phyloP scores from a whole-genome alignment of 2,797 vertebrate species.

The Acrossocheilus fasciatus region DNA sequence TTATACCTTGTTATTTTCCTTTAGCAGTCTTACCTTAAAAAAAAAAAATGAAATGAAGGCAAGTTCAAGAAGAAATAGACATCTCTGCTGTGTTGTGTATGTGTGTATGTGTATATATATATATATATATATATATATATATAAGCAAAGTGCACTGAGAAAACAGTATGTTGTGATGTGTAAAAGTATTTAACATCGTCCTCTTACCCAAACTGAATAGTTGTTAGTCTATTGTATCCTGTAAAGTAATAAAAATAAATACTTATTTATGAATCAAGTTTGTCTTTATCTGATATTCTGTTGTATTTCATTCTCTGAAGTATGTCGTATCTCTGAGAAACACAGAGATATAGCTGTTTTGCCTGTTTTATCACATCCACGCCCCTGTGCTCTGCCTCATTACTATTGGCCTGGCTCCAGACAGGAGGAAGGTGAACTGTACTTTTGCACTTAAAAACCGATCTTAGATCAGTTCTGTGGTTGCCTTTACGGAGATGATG shows the following conservation, averaged over 20 bases:
- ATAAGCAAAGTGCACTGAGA: conserved; percentile 89
- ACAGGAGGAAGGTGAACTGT: conserved; percentile 71
- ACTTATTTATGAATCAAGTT: conserved; percentile 90
- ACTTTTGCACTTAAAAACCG: conserved; percentile 54
- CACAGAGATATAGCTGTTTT: conserved; percentile 72
- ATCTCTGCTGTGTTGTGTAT: conserved; percentile 78
- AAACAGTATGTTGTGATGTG: conserved; percentile 85
- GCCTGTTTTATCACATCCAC: conserved; percentile 81
- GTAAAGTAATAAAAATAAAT: conserved; percentile 84
- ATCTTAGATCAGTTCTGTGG: conserved; percentile 49
- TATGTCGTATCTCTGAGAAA: conserved; percentile 68
- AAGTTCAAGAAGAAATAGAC: conserved; percentile 77
- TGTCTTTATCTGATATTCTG: conserved; percentile 58
- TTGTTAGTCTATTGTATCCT: conserved; percentile 85
- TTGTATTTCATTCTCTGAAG: conserved; percentile 62
- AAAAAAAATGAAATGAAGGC: conserved; percentile 85
- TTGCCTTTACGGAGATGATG: conserved; percentile 5
- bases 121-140: conserved; percentile 71
- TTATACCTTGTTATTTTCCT: conserved; percentile 85
- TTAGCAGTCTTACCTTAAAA: conserved; percentile 85
- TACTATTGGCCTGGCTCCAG: conserved; percentile 79
- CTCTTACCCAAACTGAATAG: conserved; percentile 87
- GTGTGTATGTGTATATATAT: conserved; percentile 63
- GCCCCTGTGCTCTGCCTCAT: conserved; percentile 75
- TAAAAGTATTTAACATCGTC: conserved; percentile 95